These are phyloP conservation scores for rabbit (Oryctolagus cuniculus) DNA, from an alignment of 2,113 vertebrate genomes.

Conservation along the genomic window mOryCun1.1 NC_091432.1:234390501-234391000, in stretches of 20 bases:
- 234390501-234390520: fast-evolving
- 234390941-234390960: not conserved
- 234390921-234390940: fast-evolving
- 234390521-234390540: fast-evolving
- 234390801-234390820: not conserved
- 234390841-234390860: not conserved
- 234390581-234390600: not conserved
- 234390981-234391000: not conserved
- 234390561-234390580: not conserved
- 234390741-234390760: not conserved
- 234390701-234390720: not conserved
- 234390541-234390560: not conserved
- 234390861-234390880: fast-evolving
- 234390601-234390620: too few species aligned
- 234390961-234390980: fast-evolving
- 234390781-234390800: not conserved
- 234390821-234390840: not conserved
- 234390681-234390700: not conserved
- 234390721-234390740: not conserved
- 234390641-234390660: too few species aligned
- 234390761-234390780: not conserved
- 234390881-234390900: not conserved
- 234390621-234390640: too few species aligned
- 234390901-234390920: not conserved
- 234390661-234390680: too few species aligned